Evolutionary conservation across 2,888 invertebrate species (phyloP).

Genomic region (Julus scandinavius): DNA sequence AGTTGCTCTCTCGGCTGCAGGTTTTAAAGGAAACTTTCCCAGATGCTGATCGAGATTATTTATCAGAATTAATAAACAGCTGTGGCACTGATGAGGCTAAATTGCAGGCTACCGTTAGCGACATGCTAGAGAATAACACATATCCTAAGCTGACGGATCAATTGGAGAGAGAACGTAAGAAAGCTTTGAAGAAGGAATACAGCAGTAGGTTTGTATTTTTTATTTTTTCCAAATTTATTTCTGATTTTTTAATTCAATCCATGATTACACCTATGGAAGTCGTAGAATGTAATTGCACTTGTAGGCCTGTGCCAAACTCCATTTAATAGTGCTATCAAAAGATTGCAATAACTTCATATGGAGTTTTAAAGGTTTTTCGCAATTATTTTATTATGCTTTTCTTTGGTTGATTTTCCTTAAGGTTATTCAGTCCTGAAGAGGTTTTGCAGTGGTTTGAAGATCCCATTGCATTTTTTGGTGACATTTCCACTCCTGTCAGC

Average conservation of each 20-base stretch:
- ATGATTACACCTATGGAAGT: too few species aligned
- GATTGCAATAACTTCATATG: too few species aligned
- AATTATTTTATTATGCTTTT: too few species aligned
- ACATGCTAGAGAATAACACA: conserved; percentile 10
- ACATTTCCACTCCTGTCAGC: conserved; percentile 4
- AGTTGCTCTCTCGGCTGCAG: not conserved
- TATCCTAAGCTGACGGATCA: conserved; percentile 49
- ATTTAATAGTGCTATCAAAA: too few species aligned
- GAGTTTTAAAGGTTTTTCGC: too few species aligned
- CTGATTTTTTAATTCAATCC: too few species aligned
- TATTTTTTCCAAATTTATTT: too few species aligned
- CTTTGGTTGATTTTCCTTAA: not conserved
- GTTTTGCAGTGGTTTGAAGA: conserved; percentile 52
- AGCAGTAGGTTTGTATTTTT: not conserved
- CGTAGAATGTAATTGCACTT: too few species aligned
- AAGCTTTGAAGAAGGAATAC: not conserved
- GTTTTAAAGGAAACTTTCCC: conserved; percentile 41
- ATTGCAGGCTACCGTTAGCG: not conserved
- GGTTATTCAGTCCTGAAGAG: conserved; percentile 41
- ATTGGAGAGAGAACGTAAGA: conserved; percentile 21
- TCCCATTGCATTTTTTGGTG: conserved; percentile 35
- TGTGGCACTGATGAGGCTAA: not conserved
- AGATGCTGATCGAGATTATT: conserved; percentile 52
- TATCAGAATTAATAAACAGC: not conserved
- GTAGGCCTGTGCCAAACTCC: too few species aligned